Conservation (phyloP, 2,888 invertebrate species). For the Acanthosepion esculentum region DNA sequence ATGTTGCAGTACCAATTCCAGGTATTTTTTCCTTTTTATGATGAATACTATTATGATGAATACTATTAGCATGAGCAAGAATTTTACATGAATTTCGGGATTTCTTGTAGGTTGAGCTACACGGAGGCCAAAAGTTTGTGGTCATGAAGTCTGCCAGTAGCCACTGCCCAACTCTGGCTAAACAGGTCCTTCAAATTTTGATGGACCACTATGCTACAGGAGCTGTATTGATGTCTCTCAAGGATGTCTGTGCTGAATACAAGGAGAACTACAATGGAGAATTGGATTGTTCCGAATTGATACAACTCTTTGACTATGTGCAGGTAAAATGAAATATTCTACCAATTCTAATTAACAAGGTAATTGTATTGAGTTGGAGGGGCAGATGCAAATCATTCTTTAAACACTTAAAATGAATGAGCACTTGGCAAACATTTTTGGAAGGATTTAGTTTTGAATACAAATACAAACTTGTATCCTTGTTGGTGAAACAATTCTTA, state of each 20-base stretch:
- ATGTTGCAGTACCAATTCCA: conserved; percentile 77
- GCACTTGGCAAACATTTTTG: too few species aligned
- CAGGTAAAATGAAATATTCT: conserved; percentile 57
- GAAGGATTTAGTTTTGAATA: too few species aligned
- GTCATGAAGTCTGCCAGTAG: conserved; percentile 77
- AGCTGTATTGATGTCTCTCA: conserved; percentile 73
- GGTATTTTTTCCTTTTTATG: conserved; percentile 69
- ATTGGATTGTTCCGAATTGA: conserved; percentile 35
- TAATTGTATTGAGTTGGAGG: background rate
- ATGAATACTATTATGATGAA: too few species aligned
- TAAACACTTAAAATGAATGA: too few species aligned
- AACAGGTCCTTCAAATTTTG: conserved; percentile 79
- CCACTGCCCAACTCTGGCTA: conserved; percentile 77
- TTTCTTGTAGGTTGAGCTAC: conserved; percentile 76
- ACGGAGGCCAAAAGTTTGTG: conserved; percentile 73
- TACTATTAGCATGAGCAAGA: background rate
- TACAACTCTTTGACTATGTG: conserved; percentile 64
- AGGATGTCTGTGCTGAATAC: conserved; percentile 68
- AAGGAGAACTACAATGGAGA: conserved; percentile 55
- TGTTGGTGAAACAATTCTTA: too few species aligned
- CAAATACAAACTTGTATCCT: too few species aligned
- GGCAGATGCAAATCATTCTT: too few species aligned
- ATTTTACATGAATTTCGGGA: background rate
- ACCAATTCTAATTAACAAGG: background rate
- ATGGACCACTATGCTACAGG: conserved; percentile 77